Percentiles rank a stretch among this genome's conserved stretches.
phyloP scores from a whole-genome alignment of 2,113 vertebrate species.

The Vulpes vulpes region DNA sequence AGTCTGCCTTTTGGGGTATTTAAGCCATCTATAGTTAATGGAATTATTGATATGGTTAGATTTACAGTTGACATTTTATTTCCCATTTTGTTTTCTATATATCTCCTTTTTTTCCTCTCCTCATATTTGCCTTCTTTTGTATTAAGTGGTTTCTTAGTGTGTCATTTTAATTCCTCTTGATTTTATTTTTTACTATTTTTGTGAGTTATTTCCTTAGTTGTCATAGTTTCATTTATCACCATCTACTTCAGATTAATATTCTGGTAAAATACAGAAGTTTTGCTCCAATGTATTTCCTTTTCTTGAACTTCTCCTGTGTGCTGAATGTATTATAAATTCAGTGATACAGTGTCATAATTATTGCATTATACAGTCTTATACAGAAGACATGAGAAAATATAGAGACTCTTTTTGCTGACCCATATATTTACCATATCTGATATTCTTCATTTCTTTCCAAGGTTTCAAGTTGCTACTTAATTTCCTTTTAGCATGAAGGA shows the following conservation, averaged over 20 bases:
- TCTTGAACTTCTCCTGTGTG: background rate
- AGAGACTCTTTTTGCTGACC: background rate
- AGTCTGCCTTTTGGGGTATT: background rate
- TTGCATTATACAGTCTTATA: background rate
- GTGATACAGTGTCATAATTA: background rate
- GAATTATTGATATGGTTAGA: background rate
- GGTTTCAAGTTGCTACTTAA: background rate
- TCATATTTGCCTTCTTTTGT: background rate
- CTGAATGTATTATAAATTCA: background rate
- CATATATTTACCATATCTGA: background rate
- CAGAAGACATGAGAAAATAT: background rate
- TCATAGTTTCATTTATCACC: background rate
- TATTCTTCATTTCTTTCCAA: background rate
- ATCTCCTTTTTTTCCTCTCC: background rate
- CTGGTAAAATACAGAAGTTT: constrained; percentile 12
- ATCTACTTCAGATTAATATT: background rate
- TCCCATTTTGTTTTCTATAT: background rate
- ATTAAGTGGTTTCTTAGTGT: background rate
- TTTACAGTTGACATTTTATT: background rate
- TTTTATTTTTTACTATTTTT: background rate
- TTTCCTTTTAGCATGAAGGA: background rate
- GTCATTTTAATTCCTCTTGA: background rate
- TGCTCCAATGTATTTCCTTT: constrained; percentile 6
- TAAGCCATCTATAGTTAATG: background rate
- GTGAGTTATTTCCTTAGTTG: background rate